These are phyloP conservation scores for Teinopalpus imperialis DNA, from an alignment of 2,888 invertebrate genomes.

Conservation along the genomic window DNA sequence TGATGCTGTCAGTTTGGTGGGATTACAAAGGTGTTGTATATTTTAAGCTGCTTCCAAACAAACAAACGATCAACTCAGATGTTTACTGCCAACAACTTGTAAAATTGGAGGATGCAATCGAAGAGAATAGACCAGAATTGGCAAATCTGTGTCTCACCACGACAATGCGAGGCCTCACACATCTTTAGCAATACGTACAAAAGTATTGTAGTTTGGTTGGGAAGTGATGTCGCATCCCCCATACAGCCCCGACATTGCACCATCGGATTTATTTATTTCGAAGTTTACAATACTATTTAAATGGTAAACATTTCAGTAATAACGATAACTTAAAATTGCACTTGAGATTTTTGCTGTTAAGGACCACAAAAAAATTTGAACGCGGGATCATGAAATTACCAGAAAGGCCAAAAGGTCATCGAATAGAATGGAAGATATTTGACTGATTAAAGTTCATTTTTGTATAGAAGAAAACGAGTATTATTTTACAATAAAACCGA, in stretches of 20 bases:
- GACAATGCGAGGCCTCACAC: conserved; percentile 27
- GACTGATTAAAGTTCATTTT: neutral
- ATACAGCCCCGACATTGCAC: too few species aligned
- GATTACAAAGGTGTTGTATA: neutral
- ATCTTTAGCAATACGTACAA: conserved; percentile 28
- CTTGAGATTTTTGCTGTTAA: too few species aligned
- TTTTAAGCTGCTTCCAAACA: neutral
- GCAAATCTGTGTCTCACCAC: conserved; percentile 17
- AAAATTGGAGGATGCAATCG: neutral
- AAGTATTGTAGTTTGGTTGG: conserved; percentile 23
- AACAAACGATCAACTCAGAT: neutral
- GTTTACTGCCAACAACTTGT: neutral
- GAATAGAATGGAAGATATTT: neutral
- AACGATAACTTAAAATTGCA: too few species aligned
- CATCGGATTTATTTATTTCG: too few species aligned
- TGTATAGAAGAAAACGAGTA: too few species aligned
- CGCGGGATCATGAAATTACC: neutral
- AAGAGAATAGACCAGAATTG: conserved; percentile 1
- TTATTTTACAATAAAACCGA: neutral
- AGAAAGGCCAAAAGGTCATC: neutral
- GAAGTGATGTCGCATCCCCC: conserved; percentile 21
- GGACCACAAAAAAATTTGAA: neutral
- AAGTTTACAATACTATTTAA: too few species aligned
- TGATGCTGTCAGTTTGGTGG: neutral
- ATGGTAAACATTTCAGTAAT: too few species aligned